Percentiles rank a stretch among this genome's conserved stretches.
phyloP scores from a whole-genome alignment of 1,140 invertebrate species.

The Ceratosolen solmsi region DNA sequence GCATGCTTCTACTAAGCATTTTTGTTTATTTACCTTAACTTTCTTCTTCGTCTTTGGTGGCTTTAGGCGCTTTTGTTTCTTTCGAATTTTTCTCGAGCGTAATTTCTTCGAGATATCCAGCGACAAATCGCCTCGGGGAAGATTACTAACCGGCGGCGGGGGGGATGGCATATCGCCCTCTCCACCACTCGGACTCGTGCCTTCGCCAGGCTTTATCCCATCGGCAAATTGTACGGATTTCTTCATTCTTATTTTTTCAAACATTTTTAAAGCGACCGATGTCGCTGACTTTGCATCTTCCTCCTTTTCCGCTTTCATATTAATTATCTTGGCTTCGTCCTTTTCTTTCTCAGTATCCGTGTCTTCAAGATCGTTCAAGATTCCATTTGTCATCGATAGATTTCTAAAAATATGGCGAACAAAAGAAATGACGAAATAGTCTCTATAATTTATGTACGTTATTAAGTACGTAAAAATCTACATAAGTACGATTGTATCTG shows the following conservation, averaged over 20 bases:
- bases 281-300: constrained; percentile 44
- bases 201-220: constrained; percentile 78
- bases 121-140: constrained; percentile 51
- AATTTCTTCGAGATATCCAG: constrained; percentile 70
- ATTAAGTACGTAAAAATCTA: too few species aligned
- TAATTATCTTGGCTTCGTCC: constrained; percentile 54
- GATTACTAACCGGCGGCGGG: constrained; percentile 71
- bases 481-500: too few species aligned
- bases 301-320: constrained; percentile 55
- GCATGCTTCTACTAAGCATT: neutral
- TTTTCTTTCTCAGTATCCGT: constrained; percentile 47
- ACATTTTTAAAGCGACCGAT: constrained; percentile 17
- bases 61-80: constrained; percentile 70
- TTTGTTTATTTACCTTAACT: constrained; percentile 68
- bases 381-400: constrained; percentile 59
- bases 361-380: constrained; percentile 56
- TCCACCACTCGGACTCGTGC: constrained; percentile 78
- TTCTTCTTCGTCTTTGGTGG: constrained; percentile 73
- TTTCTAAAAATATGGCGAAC: constrained; percentile 54
- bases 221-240: constrained; percentile 79
- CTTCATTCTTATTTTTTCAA: constrained; percentile 56
- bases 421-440: neutral
- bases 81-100: constrained; percentile 71
- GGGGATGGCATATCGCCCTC: constrained; percentile 78
- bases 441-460: too few species aligned